phyloP scores from a whole-genome alignment of 2,113 vertebrate genomes.

The Raphicerus campestris region DNA sequence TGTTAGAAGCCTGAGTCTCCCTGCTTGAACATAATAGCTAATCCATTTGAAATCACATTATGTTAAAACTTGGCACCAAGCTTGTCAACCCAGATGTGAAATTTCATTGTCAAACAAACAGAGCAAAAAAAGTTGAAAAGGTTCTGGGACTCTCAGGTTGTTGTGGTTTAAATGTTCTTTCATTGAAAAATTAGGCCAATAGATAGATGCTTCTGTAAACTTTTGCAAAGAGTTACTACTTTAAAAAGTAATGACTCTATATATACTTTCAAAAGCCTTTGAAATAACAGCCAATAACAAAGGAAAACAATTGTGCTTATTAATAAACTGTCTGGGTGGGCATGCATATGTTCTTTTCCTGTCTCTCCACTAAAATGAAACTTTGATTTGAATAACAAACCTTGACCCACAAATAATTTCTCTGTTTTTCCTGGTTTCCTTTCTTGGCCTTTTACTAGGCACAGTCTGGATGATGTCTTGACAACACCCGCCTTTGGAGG shows the following conservation, averaged over 20 bases:
- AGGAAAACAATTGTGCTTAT: not conserved
- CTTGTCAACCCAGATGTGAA: conserved; percentile 73
- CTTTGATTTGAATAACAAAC: conserved; percentile 66
- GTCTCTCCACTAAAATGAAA: conserved; percentile 70
- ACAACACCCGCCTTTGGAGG: conserved; percentile 54
- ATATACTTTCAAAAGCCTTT: conserved; percentile 34
- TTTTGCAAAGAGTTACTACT: conserved; percentile 42
- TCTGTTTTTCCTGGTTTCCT: conserved; percentile 72
- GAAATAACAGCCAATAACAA: conserved; percentile 51
- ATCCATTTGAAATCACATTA: conserved; percentile 65
- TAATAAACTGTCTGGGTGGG: conserved; percentile 54
- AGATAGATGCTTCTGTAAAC: conserved; percentile 35
- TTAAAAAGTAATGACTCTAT: conserved; percentile 13
- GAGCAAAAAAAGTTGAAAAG: conserved; percentile 13
- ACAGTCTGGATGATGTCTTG: conserved; percentile 57
- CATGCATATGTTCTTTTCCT: not conserved
- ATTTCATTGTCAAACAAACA: conserved; percentile 67
- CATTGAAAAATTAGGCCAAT: conserved; percentile 43
- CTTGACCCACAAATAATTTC: conserved; percentile 73
- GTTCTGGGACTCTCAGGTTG: conserved; percentile 38
- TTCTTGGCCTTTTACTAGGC: conserved; percentile 51
- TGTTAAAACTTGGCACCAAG: conserved; percentile 70
- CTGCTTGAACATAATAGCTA: conserved; percentile 23
- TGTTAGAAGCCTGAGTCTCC: conserved; percentile 40
- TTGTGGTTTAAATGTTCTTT: conserved; percentile 33